Percentiles rank a stretch among this genome's conserved stretches.
These are phyloP conservation scores for Camptogramma bilineatum DNA, from an alignment of 2,888 invertebrate species.

Conservation along the genomic window DNA sequence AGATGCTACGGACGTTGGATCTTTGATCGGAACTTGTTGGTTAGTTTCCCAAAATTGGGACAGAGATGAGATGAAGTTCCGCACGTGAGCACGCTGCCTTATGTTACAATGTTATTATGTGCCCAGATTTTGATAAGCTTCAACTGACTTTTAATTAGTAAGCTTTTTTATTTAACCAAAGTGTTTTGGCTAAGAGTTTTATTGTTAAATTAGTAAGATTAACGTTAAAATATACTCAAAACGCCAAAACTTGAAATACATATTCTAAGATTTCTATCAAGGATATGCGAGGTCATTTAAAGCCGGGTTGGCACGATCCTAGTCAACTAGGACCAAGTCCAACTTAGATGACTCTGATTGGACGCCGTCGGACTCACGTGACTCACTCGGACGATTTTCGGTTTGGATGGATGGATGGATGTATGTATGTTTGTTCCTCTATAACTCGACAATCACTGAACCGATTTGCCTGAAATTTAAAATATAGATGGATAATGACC, in stretches of 20 bases:
- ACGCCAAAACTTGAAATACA: background rate
- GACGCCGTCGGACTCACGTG: too few relatives aligned
- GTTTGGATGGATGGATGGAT: too few relatives aligned
- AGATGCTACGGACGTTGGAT: conserved; percentile 58
- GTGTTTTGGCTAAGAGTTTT: background rate
- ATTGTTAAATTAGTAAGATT: too few relatives aligned
- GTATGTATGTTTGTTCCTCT: too few relatives aligned
- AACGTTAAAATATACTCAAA: background rate
- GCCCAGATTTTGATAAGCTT: background rate
- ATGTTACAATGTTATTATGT: conserved; percentile 35
- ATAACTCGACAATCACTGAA: too few relatives aligned
- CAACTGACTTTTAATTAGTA: background rate
- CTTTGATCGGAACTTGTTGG: conserved; percentile 64
- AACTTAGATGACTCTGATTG: too few relatives aligned
- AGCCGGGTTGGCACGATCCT: too few relatives aligned
- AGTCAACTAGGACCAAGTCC: too few relatives aligned
- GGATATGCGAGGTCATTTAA: too few relatives aligned
- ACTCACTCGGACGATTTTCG: too few relatives aligned
- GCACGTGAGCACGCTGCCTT: conserved; percentile 36
- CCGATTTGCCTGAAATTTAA: too few relatives aligned
- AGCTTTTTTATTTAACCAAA: background rate
- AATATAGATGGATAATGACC: too few relatives aligned
- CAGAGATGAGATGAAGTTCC: conserved; percentile 38
- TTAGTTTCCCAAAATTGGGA: conserved; percentile 50
- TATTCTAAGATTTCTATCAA: background rate